Percentiles rank a stretch among this genome's conserved stretches.
Conservation (phyloP, 2,113 vertebrate species). For the Mugil cephalus region DNA sequence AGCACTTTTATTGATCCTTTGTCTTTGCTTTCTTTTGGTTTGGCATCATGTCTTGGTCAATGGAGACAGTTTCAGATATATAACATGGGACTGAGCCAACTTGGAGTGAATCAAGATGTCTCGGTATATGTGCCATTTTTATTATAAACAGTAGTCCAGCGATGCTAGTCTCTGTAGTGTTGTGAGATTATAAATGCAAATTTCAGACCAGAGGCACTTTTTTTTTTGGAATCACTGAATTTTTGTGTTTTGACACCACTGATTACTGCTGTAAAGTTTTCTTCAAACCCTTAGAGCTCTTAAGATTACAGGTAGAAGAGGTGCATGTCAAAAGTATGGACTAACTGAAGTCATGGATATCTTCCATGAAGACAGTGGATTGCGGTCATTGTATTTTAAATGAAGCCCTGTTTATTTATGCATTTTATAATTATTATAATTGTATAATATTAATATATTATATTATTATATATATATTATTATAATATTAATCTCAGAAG, state of each 20-base stretch:
- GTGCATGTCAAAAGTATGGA: not conserved
- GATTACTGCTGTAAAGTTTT: not conserved
- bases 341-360: not conserved
- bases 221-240: too few relatives aligned
- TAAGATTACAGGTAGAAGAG: not conserved
- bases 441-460: too few relatives aligned
- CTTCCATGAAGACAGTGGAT: not conserved
- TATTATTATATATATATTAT: too few relatives aligned
- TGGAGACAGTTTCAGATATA: slow-evolving; percentile 27
- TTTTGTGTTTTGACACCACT: not conserved
- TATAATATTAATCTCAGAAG: too few relatives aligned
- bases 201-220: too few relatives aligned
- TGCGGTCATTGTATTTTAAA: slow-evolving; percentile 1
- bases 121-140: not conserved
- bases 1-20: slow-evolving; percentile 42
- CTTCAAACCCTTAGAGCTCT: not conserved
- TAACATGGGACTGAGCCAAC: not conserved
- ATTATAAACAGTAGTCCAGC: not conserved
- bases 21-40: slow-evolving; percentile 25
- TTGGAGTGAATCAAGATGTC: slow-evolving; percentile 4
- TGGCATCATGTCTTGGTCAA: slow-evolving; percentile 24
- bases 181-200: too few relatives aligned
- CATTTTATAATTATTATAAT: not conserved
- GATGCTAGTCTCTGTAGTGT: not conserved
- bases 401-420: not conserved